Percentiles rank a stretch among this genome's conserved stretches.
Conservation (phyloP, 2,113 vertebrate genomes). For the Scalopus aquaticus region DNA sequence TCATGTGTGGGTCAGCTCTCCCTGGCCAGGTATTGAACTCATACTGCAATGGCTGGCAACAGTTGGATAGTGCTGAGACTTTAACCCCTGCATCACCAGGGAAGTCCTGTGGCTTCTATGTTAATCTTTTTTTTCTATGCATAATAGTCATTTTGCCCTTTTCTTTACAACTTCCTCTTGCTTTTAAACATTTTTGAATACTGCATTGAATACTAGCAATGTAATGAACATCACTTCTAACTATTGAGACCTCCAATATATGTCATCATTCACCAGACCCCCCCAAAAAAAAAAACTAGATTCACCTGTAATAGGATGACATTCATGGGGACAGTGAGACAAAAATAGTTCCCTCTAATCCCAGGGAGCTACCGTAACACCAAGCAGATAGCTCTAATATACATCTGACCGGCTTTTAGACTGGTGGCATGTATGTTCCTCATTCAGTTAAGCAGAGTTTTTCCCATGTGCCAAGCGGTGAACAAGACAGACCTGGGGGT, state of each 20-base stretch:
- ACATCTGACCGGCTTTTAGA: neutral
- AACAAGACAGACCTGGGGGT: neutral
- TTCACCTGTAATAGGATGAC: neutral
- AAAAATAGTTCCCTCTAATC: neutral
- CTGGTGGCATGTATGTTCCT: neutral
- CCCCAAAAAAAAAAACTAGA: neutral
- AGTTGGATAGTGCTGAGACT: too few species aligned
- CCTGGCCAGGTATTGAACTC: too few species aligned
- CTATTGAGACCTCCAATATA: neutral
- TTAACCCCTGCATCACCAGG: too few species aligned
- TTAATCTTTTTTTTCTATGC: neutral
- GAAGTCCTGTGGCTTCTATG: too few species aligned
- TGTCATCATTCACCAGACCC: neutral
- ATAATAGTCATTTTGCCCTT: constrained; percentile 11
- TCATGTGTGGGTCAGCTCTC: too few species aligned
- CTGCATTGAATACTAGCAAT: neutral
- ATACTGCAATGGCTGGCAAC: too few species aligned
- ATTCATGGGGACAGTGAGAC: neutral
- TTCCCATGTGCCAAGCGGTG: neutral
- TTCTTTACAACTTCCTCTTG: neutral
- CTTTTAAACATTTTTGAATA: neutral
- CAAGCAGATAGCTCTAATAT: neutral
- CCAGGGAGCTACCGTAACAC: neutral
- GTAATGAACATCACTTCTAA: neutral
- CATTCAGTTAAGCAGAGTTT: neutral